Base-by-base conservation (phyloP, 2,797 vertebrate species). In the Nyctibius grandis region DNA sequence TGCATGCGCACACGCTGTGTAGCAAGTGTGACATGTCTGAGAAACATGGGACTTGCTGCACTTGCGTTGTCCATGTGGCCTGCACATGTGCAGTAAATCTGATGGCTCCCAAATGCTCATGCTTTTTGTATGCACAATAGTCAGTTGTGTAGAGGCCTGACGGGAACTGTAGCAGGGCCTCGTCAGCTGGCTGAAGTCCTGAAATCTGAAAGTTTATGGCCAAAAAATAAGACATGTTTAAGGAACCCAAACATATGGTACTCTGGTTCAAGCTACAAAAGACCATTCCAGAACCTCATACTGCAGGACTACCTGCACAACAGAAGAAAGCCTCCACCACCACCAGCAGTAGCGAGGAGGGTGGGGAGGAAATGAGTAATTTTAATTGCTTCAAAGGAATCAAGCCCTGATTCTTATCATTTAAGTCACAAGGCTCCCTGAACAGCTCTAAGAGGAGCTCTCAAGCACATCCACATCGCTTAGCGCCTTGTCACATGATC, bases 41-140 rank as follows among this genome's bases (percentile, higher is more conserved):
- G 80, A 15, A 86, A 47, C 69, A 3, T 1, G 12, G 76, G 61
- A 22, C 59, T 26, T 8, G 0, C 63, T 42, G 60, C 80, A 38
- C 51, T 76, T 21, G 20, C 5, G 74, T 16, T 60, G 50, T 18
- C 51, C 95, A 87, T 63, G 86, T 94, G 95, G 80, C 67, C 72
- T 73, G 74, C 93, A 96, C 40, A 34, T 93, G 91, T 85, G 81
- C 77, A 64, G 36, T n/a, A 40, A 61, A 34, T 29, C 74, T 9
- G 51, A 57, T 44, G 77, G 40, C 59, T 85, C 88, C 63, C 86
- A 90, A 90, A 90, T 9, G 53, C 76, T 85, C 45, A 3, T 2
- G 4, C 21, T 74, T 69, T n/a, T 2, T 31, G 44, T 31, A 38
- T 25, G 54, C 51, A 82, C 77, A 73, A 45, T 1, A 67, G 19